Base-by-base conservation (phyloP, 2,113 vertebrate species). In the Ahaetulla prasina region DNA sequence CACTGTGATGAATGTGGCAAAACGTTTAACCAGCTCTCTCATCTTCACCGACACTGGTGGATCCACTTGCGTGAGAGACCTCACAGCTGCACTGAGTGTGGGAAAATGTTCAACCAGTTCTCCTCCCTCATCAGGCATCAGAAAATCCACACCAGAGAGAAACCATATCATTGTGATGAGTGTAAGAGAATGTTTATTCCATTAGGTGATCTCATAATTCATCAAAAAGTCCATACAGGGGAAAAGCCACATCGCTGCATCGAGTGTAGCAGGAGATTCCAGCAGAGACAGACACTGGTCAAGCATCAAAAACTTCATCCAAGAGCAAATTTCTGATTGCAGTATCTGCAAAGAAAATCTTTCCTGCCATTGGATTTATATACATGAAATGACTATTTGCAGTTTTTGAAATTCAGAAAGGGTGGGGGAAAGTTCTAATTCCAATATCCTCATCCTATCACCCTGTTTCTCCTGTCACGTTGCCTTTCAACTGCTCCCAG, bases 171-270 rank as follows among this genome's bases (percentile, higher is more conserved):
- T 95, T 96, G 96, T 88, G 96, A 95, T 0, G 96, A 96, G 10
- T 97, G 96, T 27, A 96, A 96, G 86, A 97, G 96, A 92, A 96
- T 93, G 87, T 97, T 97, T 91, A 94, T 95, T 54, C 87, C 30
- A 20, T 20, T 85, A 87, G 68, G 52, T 0, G 91, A 92, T 49
- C 68, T 92, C 52, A 92, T 47, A 27, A 89, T 92, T 43, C 97
- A 97, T 91, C 95, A 95, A 89, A 95, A 95, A 93, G 96, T 97
- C 93, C 96, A 97, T 80, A 96, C 95, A 0, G 95, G 96, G 1
- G 96, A 96, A 93, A 96, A 95, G 89, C 96, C 96, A 45, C 97
- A 97, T 53, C 94, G 94, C 0, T 97, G 96, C 94, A 92, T 80
- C 0, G 94, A 96, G 89, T 96, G 92, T 53, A 60, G 54, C 30